Conservation (phyloP, 2,888 invertebrate species). For the Tromatobia lineatoria region DNA sequence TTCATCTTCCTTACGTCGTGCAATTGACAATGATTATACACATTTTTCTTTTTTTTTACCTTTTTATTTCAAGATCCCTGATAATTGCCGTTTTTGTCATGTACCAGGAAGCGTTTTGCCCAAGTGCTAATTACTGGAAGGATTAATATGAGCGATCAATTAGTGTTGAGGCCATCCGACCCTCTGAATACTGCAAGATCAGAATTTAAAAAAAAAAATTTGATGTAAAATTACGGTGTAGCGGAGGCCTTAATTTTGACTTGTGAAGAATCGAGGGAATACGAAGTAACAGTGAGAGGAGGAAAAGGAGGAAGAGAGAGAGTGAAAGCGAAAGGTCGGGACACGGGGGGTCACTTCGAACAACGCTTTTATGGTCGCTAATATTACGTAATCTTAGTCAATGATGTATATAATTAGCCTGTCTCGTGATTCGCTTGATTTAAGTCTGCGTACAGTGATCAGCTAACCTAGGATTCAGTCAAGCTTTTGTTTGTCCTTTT, state of each 20-base stretch:
- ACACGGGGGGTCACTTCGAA: slow-evolving; percentile 80
- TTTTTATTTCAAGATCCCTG: no score
- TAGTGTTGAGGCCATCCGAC: background rate
- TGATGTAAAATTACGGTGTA: background rate
- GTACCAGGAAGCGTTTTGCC: no score
- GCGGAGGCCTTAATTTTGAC: background rate
- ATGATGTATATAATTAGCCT: slow-evolving; percentile 68
- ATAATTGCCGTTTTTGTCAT: no score
- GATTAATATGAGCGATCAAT: no score
- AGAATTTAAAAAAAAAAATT: background rate
- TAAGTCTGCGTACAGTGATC: background rate
- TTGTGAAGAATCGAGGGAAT: background rate
- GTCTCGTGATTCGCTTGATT: slow-evolving; percentile 56
- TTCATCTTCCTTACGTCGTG: no score
- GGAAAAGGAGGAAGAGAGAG: slow-evolving; percentile 73
- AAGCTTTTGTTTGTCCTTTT: background rate
- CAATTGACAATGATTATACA: no score
- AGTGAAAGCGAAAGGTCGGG: slow-evolving; percentile 85
- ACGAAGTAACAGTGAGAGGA: slow-evolving; percentile 2
- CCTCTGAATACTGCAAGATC: background rate
- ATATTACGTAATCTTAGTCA: slow-evolving; percentile 75
- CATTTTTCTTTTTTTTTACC: no score
- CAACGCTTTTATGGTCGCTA: slow-evolving; percentile 78
- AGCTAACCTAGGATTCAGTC: background rate
- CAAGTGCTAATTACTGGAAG: no score